phyloP scores from a whole-genome alignment of 2,113 vertebrate species.

The Actenoides hombroni region DNA sequence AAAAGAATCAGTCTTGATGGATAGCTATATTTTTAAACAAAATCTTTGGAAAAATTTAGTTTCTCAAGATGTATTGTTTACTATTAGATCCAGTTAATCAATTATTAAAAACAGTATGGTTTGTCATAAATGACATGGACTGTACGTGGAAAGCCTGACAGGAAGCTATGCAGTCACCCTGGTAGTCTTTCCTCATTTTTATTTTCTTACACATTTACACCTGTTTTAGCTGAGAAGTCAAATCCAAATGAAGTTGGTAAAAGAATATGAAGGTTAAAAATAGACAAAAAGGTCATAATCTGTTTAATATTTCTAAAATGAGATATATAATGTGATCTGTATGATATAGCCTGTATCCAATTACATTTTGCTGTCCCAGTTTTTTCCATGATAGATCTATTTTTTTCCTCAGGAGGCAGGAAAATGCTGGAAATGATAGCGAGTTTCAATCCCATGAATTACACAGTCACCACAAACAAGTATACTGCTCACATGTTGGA shows the following conservation, averaged over 20 bases:
- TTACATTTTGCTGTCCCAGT: neutral
- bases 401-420: neutral
- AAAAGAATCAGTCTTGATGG: neutral
- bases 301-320: neutral
- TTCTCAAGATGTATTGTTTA: neutral
- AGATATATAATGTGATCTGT: neutral
- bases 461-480: neutral
- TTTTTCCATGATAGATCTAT: neutral
- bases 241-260: neutral
- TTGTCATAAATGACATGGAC: neutral
- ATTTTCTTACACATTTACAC: neutral
- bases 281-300: neutral
- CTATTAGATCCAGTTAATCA: neutral
- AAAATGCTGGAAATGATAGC: neutral
- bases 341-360: neutral
- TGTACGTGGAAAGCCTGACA: neutral
- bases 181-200: neutral
- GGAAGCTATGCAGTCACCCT: rapidly evolving
- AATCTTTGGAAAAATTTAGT: neutral
- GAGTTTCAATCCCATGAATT: neutral
- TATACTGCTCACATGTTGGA: neutral
- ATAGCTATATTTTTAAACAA: neutral
- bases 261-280: neutral
- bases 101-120: neutral
- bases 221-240: neutral